A percentile compares a stretch with the other conserved stretches of the same genome.
Conservation (phyloP, 2,888 invertebrate genomes). For the Oxyscelio sp. region DNA sequence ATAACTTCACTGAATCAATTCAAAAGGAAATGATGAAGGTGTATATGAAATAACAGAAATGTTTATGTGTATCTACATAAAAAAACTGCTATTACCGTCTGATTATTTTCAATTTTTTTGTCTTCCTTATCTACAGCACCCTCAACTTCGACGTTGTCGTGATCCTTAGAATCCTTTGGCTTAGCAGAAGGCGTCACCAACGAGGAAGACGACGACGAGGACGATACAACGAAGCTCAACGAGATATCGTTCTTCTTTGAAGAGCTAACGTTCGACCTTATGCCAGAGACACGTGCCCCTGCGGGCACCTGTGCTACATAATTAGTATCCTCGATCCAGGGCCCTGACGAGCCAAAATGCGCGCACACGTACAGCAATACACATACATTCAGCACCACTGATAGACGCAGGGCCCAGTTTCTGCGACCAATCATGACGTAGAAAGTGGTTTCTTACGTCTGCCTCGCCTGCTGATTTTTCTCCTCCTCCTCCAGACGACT, state of each 20-base stretch:
- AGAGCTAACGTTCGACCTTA: slow-evolving; percentile 59
- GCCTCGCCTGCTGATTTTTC: slow-evolving; percentile 47
- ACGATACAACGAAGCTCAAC: too few species aligned
- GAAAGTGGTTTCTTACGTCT: slow-evolving; percentile 58
- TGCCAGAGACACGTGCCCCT: slow-evolving; percentile 85
- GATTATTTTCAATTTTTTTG: slow-evolving; percentile 27
- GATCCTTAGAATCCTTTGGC: slow-evolving; percentile 31
- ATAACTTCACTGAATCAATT: too few species aligned
- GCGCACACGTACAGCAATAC: slow-evolving; percentile 92
- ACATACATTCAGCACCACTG: slow-evolving; percentile 93
- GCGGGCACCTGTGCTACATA: slow-evolving; percentile 87
- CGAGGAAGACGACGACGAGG: slow-evolving; percentile 79
- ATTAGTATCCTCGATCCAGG: slow-evolving; percentile 88
- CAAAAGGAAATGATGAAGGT: too few species aligned
- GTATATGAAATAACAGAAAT: too few species aligned
- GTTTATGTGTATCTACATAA: too few species aligned
- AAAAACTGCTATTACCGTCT: slow-evolving; percentile 22
- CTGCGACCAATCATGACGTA: slow-evolving; percentile 88
- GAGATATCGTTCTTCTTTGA: slow-evolving; percentile 61
- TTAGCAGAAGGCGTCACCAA: slow-evolving; percentile 72
- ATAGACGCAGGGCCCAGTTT: slow-evolving; percentile 93
- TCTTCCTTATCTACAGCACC: slow-evolving; percentile 18
- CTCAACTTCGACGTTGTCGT: background rate
- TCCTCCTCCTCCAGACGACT: slow-evolving; percentile 66
- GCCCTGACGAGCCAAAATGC: slow-evolving; percentile 89